These are phyloP conservation scores for Tragopan temminckii DNA, from an alignment of 2,797 vertebrate genomes.

Conservation along the genomic window DNA sequence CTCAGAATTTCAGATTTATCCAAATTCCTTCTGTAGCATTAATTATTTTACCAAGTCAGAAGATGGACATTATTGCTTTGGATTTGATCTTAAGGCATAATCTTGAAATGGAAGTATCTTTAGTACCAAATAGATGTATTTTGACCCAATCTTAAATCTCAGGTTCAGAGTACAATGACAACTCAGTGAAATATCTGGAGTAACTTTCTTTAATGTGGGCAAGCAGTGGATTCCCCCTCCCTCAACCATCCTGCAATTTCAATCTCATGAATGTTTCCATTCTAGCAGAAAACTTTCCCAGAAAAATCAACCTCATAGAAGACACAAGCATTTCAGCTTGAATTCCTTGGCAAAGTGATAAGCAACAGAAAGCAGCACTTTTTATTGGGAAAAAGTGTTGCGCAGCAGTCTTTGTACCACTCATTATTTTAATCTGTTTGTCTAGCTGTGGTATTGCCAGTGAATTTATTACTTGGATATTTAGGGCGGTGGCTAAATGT, in stretches of 20 bases:
- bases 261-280: slow-evolving; percentile 36
- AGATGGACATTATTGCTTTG: not conserved
- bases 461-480: slow-evolving; percentile 31
- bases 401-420: slow-evolving; percentile 9
- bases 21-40: not conserved
- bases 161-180: not conserved
- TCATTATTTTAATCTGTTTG: slow-evolving; percentile 50
- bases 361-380: slow-evolving; percentile 20
- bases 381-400: slow-evolving; percentile 30
- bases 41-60: not conserved
- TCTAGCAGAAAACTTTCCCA: slow-evolving; percentile 22
- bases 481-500: slow-evolving; percentile 27
- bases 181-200: not conserved
- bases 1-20: slow-evolving; percentile 2
- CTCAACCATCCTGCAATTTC: not conserved
- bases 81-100: not conserved
- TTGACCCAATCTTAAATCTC: not conserved
- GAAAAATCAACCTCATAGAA: slow-evolving; percentile 34
- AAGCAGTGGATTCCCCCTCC: not conserved
- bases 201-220: not conserved
- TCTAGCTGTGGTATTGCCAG: slow-evolving; percentile 37
- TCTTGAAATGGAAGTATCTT: not conserved
- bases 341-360: slow-evolving; percentile 61
- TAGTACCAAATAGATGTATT: not conserved
- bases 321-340: slow-evolving; percentile 25